phyloP scores from a whole-genome alignment of 2,797 vertebrate species.

The Myiotriccus ornatus region DNA sequence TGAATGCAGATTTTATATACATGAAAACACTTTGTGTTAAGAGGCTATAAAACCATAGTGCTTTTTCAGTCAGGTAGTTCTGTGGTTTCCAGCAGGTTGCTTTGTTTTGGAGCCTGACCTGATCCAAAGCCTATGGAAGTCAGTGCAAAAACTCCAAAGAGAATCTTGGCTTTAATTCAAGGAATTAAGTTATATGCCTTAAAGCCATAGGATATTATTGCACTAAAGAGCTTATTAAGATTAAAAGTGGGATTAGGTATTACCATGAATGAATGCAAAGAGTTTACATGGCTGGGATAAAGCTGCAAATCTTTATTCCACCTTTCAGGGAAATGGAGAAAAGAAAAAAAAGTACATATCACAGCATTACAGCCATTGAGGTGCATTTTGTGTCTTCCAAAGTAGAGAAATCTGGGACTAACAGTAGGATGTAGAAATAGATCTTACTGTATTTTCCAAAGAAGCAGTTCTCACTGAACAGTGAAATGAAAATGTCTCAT shows the following conservation, averaged over 20 bases:
- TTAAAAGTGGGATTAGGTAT: constrained; percentile 53
- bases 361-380: neutral
- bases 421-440: neutral
- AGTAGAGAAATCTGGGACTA: neutral
- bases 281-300: neutral
- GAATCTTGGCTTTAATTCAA: neutral
- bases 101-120: neutral
- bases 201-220: constrained; percentile 11
- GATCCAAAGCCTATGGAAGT: neutral
- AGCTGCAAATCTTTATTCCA: neutral
- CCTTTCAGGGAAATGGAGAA: neutral
- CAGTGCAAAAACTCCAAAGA: neutral
- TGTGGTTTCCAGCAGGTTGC: neutral
- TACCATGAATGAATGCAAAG: constrained; percentile 14
- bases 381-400: neutral
- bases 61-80: neutral
- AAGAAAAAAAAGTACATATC: neutral
- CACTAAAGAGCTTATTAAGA: constrained; percentile 52
- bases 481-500: neutral
- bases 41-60: neutral
- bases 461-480: neutral
- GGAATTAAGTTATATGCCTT: constrained; percentile 25
- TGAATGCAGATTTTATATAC: neutral
- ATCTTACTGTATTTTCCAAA: neutral
- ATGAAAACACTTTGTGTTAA: neutral